Evolutionary conservation across 2,113 vertebrate species (phyloP).

Genomic region (Psophia crepitans): DNA sequence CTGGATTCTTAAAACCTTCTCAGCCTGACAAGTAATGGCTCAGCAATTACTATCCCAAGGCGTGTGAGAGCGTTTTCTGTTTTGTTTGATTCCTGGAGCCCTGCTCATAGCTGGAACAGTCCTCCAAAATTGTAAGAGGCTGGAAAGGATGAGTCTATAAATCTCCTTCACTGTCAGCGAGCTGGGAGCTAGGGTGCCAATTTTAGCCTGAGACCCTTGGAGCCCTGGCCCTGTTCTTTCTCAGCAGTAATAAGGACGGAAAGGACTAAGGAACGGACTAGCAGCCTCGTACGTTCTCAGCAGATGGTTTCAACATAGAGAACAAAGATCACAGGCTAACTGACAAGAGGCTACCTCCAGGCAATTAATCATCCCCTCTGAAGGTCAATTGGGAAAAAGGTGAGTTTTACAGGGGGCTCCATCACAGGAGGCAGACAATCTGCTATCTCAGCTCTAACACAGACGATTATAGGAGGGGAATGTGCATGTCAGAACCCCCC

Average conservation of each 20-base stretch:
- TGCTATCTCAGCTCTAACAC: conserved; percentile 47
- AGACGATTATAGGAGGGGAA: conserved; percentile 67
- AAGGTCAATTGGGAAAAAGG: conserved; percentile 82
- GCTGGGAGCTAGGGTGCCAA: conserved; percentile 3
- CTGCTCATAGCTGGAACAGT: conserved; percentile 9
- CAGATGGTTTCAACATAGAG: conserved; percentile 80
- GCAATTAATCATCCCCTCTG: conserved; percentile 84
- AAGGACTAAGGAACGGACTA: conserved; percentile 66
- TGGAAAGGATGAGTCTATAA: conserved; percentile 48
- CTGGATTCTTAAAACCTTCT: conserved; percentile 37
- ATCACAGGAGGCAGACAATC: conserved; percentile 28
- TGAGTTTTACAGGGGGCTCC: conserved; percentile 75
- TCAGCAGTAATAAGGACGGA: conserved; percentile 67
- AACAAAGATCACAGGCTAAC: conserved; percentile 85
- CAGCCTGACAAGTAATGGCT: conserved; percentile 60
- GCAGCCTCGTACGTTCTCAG: conserved; percentile 72
- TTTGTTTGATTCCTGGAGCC: conserved; percentile 24
- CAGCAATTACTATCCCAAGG: conserved; percentile 49
- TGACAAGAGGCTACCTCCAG: conserved; percentile 81
- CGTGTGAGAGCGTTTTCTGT: conserved; percentile 19
- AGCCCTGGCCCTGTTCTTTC: conserved; percentile 52
- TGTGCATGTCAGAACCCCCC: conserved; percentile 81
- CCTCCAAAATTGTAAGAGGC: conserved; percentile 14
- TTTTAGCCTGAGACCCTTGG: conserved; percentile 51
- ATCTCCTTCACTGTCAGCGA: background rate